Conservation (phyloP, 2,888 invertebrate genomes). For the Tiliacea aurago region DNA sequence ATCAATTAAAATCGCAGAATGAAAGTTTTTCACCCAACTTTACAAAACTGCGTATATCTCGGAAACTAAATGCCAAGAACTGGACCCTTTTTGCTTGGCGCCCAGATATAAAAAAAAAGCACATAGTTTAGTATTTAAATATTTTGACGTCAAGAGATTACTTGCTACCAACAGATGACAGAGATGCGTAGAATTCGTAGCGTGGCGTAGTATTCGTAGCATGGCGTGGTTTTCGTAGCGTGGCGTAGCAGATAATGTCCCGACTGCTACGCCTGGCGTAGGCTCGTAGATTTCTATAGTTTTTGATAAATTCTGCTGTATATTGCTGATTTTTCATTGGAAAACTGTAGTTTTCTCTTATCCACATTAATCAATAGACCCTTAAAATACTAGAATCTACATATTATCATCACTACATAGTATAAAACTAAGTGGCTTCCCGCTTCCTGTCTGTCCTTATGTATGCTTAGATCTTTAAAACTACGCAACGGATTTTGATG, state of each 20-base stretch:
- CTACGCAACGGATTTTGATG: too few relatives aligned
- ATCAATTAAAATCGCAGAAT: too few relatives aligned
- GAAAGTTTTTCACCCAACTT: too few relatives aligned
- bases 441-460: too few relatives aligned
- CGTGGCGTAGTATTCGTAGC: constrained; percentile 21
- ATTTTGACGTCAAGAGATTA: neutral
- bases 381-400: too few relatives aligned
- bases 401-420: too few relatives aligned
- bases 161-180: neutral
- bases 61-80: too few relatives aligned
- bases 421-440: too few relatives aligned
- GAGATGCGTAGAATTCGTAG: neutral
- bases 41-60: too few relatives aligned
- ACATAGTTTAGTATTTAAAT: neutral
- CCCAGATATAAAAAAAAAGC: too few relatives aligned
- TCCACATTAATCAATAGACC: neutral
- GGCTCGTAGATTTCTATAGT: neutral
- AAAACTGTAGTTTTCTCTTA: neutral
- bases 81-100: too few relatives aligned
- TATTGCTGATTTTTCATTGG: neutral
- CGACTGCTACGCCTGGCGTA: constrained; percentile 17
- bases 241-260: constrained; percentile 14
- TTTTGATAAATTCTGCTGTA: neutral
- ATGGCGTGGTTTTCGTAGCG: constrained; percentile 24
- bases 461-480: too few relatives aligned